phyloP scores from a whole-genome alignment of 2,797 vertebrate genomes.

The Siniperca obscura region DNA sequence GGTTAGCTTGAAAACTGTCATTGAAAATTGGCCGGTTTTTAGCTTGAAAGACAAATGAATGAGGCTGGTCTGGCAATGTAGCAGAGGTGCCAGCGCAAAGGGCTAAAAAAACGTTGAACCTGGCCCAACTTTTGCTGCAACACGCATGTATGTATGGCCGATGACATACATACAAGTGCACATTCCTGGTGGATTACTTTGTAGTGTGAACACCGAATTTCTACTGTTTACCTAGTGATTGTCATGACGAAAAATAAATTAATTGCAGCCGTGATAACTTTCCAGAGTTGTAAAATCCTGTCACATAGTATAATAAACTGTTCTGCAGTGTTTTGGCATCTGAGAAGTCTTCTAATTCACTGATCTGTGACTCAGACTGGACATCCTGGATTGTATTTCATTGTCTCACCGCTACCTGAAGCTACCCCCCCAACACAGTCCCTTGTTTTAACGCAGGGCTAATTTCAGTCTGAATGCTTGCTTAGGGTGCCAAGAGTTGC shows the following conservation, averaged over 20 bases:
- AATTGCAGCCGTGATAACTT: neutral
- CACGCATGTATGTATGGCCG: neutral
- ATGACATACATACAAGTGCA: neutral
- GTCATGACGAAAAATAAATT: neutral
- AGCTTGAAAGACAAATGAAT: neutral
- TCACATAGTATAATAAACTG: neutral
- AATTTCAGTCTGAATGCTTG: conserved; percentile 1
- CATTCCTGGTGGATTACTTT: neutral
- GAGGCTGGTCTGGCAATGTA: too few relatives aligned
- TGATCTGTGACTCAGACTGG: conserved; percentile 3
- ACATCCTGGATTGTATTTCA: conserved; percentile 3
- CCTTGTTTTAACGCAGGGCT: neutral
- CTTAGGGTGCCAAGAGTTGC: neutral
- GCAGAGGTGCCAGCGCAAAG: neutral
- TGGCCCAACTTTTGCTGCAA: neutral
- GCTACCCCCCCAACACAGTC: neutral
- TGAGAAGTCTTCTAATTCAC: neutral
- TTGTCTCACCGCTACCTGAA: conserved; percentile 23
- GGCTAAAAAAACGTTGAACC: neutral
- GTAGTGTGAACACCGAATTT: neutral
- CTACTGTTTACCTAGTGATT: neutral
- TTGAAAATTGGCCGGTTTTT: too few relatives aligned
- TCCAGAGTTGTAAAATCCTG: neutral
- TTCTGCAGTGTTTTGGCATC: neutral
- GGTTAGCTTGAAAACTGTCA: neutral